phyloP scores from a whole-genome alignment of 2,113 vertebrate species.

The Danionella cerebrum region DNA sequence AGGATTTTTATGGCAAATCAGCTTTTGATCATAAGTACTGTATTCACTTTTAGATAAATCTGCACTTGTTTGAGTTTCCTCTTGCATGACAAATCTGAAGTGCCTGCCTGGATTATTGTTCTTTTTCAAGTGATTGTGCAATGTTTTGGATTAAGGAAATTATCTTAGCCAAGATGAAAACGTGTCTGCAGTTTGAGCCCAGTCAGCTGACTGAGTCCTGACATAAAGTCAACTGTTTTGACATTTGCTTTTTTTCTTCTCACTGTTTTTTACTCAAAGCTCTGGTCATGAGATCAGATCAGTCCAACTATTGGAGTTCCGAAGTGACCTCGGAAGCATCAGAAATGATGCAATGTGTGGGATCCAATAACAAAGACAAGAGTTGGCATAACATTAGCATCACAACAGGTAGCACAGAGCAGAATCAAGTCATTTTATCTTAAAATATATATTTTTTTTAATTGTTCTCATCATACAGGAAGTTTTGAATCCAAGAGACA shows the following conservation, averaged over 20 bases:
- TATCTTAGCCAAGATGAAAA: background rate
- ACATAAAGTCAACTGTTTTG: too few species aligned
- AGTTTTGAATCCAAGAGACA: too few species aligned
- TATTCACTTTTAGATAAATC: background rate
- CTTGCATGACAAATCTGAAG: background rate
- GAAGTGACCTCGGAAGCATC: too few species aligned
- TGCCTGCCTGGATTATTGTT: background rate
- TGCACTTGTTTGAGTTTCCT: background rate
- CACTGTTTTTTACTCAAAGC: background rate
- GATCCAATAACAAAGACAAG: too few species aligned
- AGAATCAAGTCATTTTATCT: too few species aligned
- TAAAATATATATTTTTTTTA: too few species aligned
- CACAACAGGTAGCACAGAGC: too few species aligned
- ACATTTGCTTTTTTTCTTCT: background rate
- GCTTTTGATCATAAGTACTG: background rate
- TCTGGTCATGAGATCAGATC: background rate
- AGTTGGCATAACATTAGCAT: too few species aligned
- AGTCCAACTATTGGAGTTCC: background rate
- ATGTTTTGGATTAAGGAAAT: conserved; percentile 4
- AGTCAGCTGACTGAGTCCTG: conserved; percentile 8
- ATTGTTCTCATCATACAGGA: too few species aligned
- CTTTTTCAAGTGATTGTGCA: background rate
- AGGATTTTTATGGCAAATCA: background rate
- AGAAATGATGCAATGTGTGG: too few species aligned
- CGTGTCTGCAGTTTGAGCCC: background rate